Percentiles rank a stretch among this genome's conserved stretches.
Conservation (phyloP, 2,888 invertebrate species). For the Caenorhabditis parvicauda region DNA sequence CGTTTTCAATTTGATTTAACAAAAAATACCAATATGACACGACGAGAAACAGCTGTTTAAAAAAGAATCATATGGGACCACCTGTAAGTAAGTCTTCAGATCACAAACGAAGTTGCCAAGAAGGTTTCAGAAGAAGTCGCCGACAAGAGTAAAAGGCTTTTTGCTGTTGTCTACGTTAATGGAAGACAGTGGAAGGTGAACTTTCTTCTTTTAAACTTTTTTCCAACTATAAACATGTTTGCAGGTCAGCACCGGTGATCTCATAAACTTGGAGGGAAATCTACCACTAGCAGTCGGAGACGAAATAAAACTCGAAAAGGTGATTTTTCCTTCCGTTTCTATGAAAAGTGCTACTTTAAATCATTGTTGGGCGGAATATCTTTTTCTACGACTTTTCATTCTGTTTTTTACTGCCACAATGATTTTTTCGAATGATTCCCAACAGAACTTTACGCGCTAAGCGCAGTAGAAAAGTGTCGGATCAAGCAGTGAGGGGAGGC, state of each 20-base stretch:
- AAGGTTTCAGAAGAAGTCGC: slow-evolving; percentile 48
- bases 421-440: too few relatives aligned
- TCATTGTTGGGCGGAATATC: too few relatives aligned
- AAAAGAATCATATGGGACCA: too few relatives aligned
- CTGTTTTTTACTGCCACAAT: too few relatives aligned
- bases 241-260: slow-evolving; percentile 61
- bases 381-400: too few relatives aligned
- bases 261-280: slow-evolving; percentile 62
- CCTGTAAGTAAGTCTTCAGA: too few relatives aligned
- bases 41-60: too few relatives aligned
- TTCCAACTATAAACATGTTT: background rate
- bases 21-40: background rate
- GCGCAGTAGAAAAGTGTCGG: too few relatives aligned
- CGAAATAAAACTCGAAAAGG: slow-evolving; percentile 66
- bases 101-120: slow-evolving; percentile 26
- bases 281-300: slow-evolving; percentile 66
- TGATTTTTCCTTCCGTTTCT: slow-evolving; percentile 25
- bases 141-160: slow-evolving; percentile 62
- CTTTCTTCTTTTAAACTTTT: background rate
- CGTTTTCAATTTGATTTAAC: too few relatives aligned
- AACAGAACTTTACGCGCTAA: too few relatives aligned
- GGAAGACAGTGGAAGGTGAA: slow-evolving; percentile 65
- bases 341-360: background rate
- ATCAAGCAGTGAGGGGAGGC: too few relatives aligned
- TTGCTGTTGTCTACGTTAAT: slow-evolving; percentile 65